Evolutionary conservation across 37 sponge, comb jelly and placozoan species (phyloP), one percentile per base, ranked within the genome.

Genomic region (Cladorhizidae sp.): DNA sequence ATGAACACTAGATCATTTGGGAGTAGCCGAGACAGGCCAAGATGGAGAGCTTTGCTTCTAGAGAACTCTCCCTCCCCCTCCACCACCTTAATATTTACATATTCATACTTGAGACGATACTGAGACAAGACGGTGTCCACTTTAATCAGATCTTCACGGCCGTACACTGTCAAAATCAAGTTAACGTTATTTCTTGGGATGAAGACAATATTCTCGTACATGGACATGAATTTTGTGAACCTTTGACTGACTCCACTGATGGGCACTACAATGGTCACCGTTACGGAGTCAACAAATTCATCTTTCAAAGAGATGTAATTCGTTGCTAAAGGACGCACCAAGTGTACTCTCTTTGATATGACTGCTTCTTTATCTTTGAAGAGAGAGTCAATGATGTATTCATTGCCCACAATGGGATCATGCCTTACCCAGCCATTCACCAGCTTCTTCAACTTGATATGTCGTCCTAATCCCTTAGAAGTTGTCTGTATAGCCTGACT

Each of bases 371-470:
- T 41, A 36, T 89, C 80, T 15, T 54, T 22, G 42, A 82, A 92
- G 56, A 57, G 1, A 1, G 62, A 41, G 37, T 92, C 92, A 2
- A 92, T 11, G 1, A 87, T 86, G 56, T 87, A 92, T 59, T 92
- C 88, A 23, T 57, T 61, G 2, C 92, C 83, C 1, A 32, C 36
- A 25, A n/a, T n/a, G n/a, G n/a, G n/a, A n/a, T n/a, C n/a, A n/a
- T n/a, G n/a, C n/a, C n/a, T n/a, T n/a, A n/a, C n/a, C n/a, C n/a
- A n/a, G n/a, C n/a, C n/a, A n/a, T n/a, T n/a, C n/a, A n/a, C n/a
- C n/a, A n/a, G n/a, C 56, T 75, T 67, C 51, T 80, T 80, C 45
- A 92, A 87, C 17, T 65, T 74, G 38, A 87, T 38, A 9, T 72
- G 42, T 26, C 43, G 43, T 1, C 82, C 82, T 25, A 71, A 67